Percentiles rank a stretch among this genome's conserved stretches.
Conservation (phyloP, 2,797 vertebrate genomes). For the Pantherophis vulpinus region DNA sequence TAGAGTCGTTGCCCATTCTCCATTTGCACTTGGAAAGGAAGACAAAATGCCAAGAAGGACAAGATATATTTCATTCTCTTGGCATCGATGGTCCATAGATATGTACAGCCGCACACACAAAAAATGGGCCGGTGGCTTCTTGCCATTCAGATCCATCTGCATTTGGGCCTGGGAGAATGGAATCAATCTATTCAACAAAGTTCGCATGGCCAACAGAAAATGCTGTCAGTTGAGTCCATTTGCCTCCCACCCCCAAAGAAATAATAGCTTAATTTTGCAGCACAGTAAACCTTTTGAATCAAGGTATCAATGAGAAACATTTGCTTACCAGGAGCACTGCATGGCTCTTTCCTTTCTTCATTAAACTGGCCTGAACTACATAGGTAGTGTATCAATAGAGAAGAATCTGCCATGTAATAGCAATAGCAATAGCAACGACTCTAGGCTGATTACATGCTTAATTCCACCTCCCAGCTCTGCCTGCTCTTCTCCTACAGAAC, state of each 20-base stretch:
- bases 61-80: background rate
- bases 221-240: background rate
- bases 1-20: background rate
- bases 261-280: background rate
- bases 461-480: too few species aligned
- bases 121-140: background rate
- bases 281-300: background rate
- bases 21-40: conserved; percentile 5
- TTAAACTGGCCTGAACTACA: background rate
- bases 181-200: background rate
- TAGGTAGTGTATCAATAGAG: background rate
- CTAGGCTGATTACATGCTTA: too few species aligned
- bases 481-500: too few species aligned
- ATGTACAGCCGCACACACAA: background rate
- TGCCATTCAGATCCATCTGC: background rate
- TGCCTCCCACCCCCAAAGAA: background rate
- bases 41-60: conserved; percentile 4
- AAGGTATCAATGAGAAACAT: background rate
- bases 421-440: too few species aligned
- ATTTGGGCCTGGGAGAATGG: background rate
- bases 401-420: background rate
- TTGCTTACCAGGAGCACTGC: background rate
- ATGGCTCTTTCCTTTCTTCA: background rate
- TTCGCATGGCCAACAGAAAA: background rate
- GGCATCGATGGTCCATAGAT: background rate